A percentile compares a stretch with the other conserved stretches of the same genome.
These are phyloP conservation scores for Cryptoleucopteryx plumbea DNA, from an alignment of 2,113 vertebrate genomes.

Conservation along the genomic window DNA sequence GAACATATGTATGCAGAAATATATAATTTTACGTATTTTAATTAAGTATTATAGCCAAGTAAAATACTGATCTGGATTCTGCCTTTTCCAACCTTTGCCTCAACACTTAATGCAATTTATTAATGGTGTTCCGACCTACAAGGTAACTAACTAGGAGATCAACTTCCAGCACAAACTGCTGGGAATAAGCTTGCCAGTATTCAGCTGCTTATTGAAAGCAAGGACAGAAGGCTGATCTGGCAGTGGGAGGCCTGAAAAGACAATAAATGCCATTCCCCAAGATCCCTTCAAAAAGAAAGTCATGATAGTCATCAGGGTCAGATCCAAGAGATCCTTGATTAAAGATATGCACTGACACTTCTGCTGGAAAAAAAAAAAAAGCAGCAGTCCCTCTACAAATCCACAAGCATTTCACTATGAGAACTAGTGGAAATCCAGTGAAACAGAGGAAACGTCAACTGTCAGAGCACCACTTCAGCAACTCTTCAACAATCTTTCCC, in stretches of 20 bases:
- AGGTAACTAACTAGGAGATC: slow-evolving; percentile 24
- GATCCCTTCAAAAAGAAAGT: not conserved
- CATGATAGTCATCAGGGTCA: not conserved
- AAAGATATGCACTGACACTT: not conserved
- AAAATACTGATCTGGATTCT: slow-evolving; percentile 34
- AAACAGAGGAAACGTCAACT: not conserved
- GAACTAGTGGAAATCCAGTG: accelerated
- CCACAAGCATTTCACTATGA: accelerated
- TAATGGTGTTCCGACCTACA: slow-evolving; percentile 39
- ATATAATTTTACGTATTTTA: slow-evolving; percentile 17
- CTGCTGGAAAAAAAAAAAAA: not conserved
- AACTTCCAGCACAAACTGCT: slow-evolving; percentile 15
- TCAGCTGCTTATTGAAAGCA: not conserved
- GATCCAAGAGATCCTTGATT: not conserved
- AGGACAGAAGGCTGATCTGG: not conserved
- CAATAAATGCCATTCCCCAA: not conserved
- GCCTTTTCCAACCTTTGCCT: slow-evolving; percentile 46
- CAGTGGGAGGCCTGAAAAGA: not conserved
- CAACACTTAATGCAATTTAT: slow-evolving; percentile 55
- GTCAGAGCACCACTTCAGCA: not conserved
- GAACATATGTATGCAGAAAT: not conserved
- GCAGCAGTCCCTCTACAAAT: not conserved
- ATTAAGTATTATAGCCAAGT: not conserved
- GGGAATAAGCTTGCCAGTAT: not conserved
- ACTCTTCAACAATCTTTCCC: not conserved